phyloP scores from a whole-genome alignment of 2,113 vertebrate species.

The Amphiprion ocellaris region DNA sequence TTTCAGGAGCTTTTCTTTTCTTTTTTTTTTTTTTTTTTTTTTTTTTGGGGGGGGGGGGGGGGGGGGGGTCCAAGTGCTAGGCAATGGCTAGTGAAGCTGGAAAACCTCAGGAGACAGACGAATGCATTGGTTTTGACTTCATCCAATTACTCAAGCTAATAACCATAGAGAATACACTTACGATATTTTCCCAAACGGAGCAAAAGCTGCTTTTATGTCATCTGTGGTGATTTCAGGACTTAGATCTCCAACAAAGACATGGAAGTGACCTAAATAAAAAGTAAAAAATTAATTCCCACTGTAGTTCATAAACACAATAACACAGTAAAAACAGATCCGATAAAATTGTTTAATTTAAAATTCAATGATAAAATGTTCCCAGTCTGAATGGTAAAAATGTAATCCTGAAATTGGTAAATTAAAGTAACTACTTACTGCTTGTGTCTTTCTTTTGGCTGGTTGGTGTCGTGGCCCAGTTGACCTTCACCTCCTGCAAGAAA shows the following conservation, averaged over 20 bases:
- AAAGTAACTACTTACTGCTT: conserved; percentile 87
- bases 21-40: too few species aligned
- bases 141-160: too few species aligned
- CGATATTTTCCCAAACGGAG: conserved; percentile 98
- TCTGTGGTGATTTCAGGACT: conserved; percentile 99
- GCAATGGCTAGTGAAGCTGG: too few species aligned
- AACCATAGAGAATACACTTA: conserved; percentile 80
- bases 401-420: too few species aligned
- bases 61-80: too few species aligned
- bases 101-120: too few species aligned
- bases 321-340: background rate
- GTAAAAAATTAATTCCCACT: background rate
- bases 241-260: conserved; percentile 99
- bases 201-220: conserved; percentile 97
- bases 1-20: too few species aligned
- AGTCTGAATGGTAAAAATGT: too few species aligned
- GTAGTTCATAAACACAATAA: background rate
- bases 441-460: conserved; percentile 99
- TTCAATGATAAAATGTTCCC: too few species aligned
- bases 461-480: conserved; percentile 99
- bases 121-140: too few species aligned
- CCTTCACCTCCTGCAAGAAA: conserved; percentile 94
- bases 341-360: too few species aligned
- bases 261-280: conserved; percentile 92
- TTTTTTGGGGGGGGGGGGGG: too few species aligned